Evolutionary conservation across 23 tunicate genomes (phyloP).

Genomic region (Diplosoma virens): DNA sequence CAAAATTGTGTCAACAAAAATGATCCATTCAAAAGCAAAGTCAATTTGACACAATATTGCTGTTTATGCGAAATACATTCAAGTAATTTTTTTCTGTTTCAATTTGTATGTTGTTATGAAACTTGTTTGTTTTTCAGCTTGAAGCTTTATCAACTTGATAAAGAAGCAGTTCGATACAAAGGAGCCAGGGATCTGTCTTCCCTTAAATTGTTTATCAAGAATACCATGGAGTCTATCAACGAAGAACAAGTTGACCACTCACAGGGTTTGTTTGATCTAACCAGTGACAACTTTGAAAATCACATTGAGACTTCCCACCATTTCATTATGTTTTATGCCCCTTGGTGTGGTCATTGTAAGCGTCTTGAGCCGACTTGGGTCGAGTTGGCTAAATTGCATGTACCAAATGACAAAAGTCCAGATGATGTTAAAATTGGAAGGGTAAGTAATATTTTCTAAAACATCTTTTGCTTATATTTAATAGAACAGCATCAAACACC

Average conservation of each 20-base stretch:
- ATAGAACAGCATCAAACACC: no score
- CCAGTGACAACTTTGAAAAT: conserved; percentile 53
- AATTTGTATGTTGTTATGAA: no score
- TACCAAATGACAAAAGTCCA: conserved; percentile 13
- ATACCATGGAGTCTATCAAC: conserved; percentile 3
- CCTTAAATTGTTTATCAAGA: conserved; percentile 37
- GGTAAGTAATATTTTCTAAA: conserved; percentile 34
- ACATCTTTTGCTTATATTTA: no score
- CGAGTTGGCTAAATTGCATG: conserved; percentile 60
- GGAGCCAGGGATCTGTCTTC: conserved; percentile 68
- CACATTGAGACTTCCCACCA: conserved; percentile 58
- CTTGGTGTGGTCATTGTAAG: conserved; percentile 96
- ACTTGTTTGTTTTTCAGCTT: conserved; percentile 66
- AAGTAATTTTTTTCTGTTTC: no score
- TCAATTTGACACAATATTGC: no score
- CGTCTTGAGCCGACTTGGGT: conserved; percentile 79
- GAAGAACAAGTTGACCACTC: neutral
- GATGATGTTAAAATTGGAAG: conserved; percentile 54
- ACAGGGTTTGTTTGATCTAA: conserved; percentile 78
- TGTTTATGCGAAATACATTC: no score
- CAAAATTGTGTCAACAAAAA: no score
- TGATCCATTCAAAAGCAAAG: no score
- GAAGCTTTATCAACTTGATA: conserved; percentile 52
- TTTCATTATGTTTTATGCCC: conserved; percentile 82
- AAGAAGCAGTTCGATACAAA: conserved; percentile 55